These are phyloP conservation scores for Triplophysa bombifrons DNA, from an alignment of 2,797 vertebrate species.

Conservation along the genomic window DNA sequence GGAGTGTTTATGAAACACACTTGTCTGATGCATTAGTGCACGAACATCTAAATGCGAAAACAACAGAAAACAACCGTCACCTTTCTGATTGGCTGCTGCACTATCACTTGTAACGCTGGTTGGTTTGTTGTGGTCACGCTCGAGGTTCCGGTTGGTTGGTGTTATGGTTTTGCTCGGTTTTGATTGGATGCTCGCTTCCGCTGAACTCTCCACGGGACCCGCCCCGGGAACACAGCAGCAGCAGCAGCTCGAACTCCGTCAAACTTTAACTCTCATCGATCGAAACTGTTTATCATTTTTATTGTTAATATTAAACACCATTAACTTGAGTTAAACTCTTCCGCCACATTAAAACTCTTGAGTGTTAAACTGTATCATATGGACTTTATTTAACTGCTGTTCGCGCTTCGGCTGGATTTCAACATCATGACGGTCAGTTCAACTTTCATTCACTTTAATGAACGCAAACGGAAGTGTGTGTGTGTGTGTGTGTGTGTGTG, in stretches of 20 bases:
- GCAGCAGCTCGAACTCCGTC: slow-evolving; percentile 11
- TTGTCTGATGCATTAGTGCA: too few species aligned
- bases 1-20: too few species aligned
- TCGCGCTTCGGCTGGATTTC: slow-evolving; percentile 62
- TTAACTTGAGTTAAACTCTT: neutral
- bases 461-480: neutral
- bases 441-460: slow-evolving; percentile 15
- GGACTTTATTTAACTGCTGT: slow-evolving; percentile 52
- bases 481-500: neutral
- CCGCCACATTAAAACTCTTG: neutral
- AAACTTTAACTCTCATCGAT: neutral
- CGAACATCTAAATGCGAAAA: too few species aligned
- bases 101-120: neutral
- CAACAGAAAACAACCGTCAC: too few species aligned
- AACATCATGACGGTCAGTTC: slow-evolving; percentile 78
- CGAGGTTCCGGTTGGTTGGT: slow-evolving; percentile 4
- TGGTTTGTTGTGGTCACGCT: neutral
- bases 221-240: slow-evolving; percentile 75
- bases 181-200: slow-evolving; percentile 60
- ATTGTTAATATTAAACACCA: neutral
- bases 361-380: neutral
- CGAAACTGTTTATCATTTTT: neutral
- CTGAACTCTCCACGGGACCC: slow-evolving; percentile 64
- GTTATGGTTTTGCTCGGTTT: neutral
- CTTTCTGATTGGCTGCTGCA: slow-evolving; percentile 14